Percentiles rank a stretch among this genome's conserved stretches.
Evolutionary conservation across 2,888 invertebrate species (phyloP).

Genomic region (Dermolepida albohirtum): DNA sequence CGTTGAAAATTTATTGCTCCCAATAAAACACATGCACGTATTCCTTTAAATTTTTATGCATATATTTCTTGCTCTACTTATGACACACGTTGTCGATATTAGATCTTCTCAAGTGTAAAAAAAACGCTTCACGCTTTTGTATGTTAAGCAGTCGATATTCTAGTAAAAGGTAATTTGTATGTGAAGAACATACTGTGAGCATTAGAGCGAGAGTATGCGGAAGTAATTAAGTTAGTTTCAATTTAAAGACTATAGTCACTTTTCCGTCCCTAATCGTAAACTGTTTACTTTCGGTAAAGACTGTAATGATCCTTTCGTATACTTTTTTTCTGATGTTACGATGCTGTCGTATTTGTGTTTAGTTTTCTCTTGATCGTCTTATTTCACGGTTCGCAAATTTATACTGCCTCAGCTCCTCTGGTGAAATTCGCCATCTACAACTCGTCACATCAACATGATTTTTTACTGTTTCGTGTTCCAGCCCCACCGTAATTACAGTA

Average conservation of each 20-base stretch:
- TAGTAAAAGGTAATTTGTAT: too few relatives aligned
- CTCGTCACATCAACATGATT: slow-evolving; percentile 41
- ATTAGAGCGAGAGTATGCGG: background rate
- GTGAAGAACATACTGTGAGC: too few relatives aligned
- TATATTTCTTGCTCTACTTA: too few relatives aligned
- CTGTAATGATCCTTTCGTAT: slow-evolving; percentile 27
- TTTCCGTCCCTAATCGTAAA: slow-evolving; percentile 28
- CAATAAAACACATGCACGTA: too few relatives aligned
- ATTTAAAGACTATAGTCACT: slow-evolving; percentile 30
- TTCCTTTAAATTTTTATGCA: too few relatives aligned
- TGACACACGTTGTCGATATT: too few relatives aligned
- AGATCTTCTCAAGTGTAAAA: too few relatives aligned
- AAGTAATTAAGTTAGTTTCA: slow-evolving; percentile 27
- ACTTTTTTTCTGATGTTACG: slow-evolving; percentile 3
- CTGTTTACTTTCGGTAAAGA: slow-evolving; percentile 31
- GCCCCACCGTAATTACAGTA: slow-evolving; percentile 30
- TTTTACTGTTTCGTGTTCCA: slow-evolving; percentile 38
- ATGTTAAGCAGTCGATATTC: too few relatives aligned
- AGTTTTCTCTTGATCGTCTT: slow-evolving; percentile 61
- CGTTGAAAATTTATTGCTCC: too few relatives aligned
- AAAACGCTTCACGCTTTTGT: too few relatives aligned
- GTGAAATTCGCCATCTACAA: slow-evolving; percentile 37
- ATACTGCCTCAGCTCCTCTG: slow-evolving; percentile 40
- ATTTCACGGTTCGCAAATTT: slow-evolving; percentile 64
- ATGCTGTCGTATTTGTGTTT: slow-evolving; percentile 50